Evolutionary conservation across 2,797 vertebrate species (phyloP).

Genomic region (Eremophila alpestris): DNA sequence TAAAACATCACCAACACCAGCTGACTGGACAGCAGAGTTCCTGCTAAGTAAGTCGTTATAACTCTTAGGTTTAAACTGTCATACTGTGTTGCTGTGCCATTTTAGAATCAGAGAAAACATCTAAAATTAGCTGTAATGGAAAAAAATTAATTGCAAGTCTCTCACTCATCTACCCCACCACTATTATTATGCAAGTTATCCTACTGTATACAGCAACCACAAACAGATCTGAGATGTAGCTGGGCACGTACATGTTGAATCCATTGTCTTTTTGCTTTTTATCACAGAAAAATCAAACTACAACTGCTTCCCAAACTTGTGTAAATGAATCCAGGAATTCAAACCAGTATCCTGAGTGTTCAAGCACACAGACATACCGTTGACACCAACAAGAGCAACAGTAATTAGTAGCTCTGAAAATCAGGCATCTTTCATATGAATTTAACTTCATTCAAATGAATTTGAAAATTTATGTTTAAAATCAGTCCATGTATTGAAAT

Average conservation of each 20-base stretch:
- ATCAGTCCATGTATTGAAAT: background rate
- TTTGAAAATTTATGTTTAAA: background rate
- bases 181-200: slow-evolving; percentile 34
- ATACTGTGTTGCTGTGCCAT: slow-evolving; percentile 23
- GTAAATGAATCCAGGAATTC: background rate
- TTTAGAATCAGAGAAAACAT: slow-evolving; percentile 59
- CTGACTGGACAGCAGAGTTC: background rate
- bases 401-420: background rate
- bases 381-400: background rate
- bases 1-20: background rate
- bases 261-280: background rate
- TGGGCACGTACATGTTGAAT: background rate
- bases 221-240: background rate
- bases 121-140: slow-evolving; percentile 73
- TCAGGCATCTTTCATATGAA: background rate
- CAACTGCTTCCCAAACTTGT: background rate
- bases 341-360: background rate
- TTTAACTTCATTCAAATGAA: background rate
- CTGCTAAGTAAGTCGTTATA: background rate
- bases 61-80: background rate
- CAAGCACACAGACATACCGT: background rate
- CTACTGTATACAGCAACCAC: slow-evolving; percentile 61
- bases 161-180: slow-evolving; percentile 15
- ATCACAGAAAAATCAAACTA: background rate
- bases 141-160: slow-evolving; percentile 69